Evolutionary conservation across 2,113 vertebrate genomes (phyloP), one percentile per base, ranked within the genome.

Genomic region (Lonchura striata): DNA sequence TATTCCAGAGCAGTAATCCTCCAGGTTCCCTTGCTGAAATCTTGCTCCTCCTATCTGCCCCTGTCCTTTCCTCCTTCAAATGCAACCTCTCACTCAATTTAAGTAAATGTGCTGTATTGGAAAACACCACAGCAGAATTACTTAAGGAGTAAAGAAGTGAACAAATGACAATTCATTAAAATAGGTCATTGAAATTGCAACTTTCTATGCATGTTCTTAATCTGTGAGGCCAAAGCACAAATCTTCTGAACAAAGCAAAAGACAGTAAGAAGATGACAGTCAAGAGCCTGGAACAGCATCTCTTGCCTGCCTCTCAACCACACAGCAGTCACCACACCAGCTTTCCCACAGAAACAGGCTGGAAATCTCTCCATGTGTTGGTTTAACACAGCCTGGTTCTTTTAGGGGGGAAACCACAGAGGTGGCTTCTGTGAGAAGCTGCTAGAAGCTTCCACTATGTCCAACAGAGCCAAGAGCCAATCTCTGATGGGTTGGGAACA

Each of bases 101-200:
- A 35, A 70, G 53, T 52, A 59, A 75, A 41, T 6, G 6, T 0
- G 4, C n/a, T 19, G 9, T 9, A 28, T 22, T 57, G 33, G 61
- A 46, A 79, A 82, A 46, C 49, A 37, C 35, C 23, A 13, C 39
- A 37, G 27, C 6, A 3, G 63, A 44, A 57, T 47, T 54, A 64
- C 20, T 30, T 35, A 21, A 78, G 50, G 15, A 80, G 46, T 37
- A 42, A 54, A 82, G n/a, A 52, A 8, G 35, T n/a, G 30, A 64
- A 28, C 19, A 69, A 52, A 63, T 9, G 53, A 7, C 15, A 44
- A 33, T 27, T 64, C 5, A 2, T 60, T 74, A 52, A 81, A 59
- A 77, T 6, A n/a, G 15, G n/a, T 25, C 1, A 41, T 18, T 2
- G 2, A 37, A 31, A n/a, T 10, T 37, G 22, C 10, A 11, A 3